Evolutionary conservation across 2,888 invertebrate species (phyloP), one percentile per base, ranked within the genome.

Genomic region (Hirtodrosophila cameraria): DNA sequence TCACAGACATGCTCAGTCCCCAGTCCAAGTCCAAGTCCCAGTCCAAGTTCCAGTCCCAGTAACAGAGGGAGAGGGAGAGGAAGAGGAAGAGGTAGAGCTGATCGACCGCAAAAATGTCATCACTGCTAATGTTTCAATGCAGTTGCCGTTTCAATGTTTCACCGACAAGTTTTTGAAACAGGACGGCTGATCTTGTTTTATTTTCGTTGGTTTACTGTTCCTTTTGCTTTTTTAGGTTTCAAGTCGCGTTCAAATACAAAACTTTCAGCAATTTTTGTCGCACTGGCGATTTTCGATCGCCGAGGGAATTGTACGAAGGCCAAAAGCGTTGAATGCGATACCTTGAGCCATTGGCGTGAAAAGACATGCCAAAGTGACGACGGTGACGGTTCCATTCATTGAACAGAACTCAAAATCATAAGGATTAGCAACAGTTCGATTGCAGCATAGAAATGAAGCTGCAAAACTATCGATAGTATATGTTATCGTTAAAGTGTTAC

Each of bases 91-190:
- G 27, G 9, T 35, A 11, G n/a, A n/a, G 18, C 43, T 15, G 31
- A 45, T 28, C 59, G 73, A 88, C 88, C 89, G 82, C 88, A 88
- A 82, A 88, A 88, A 88, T 88, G 88, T 89, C 88, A 88, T 89
- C 88, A 88, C 86, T 87, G 88, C 87, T 88, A 86, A 84, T 84
- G 86, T 86, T 88, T 88, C 88, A 88, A 87, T 87, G 88, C 81
- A 85, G 72, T 82, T 71, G 62, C 60, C 82, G 52, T 48, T 72
- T 60, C 82, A 60, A 52, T 72, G 71, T 42, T 23, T 23, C 59
- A 59, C 45, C 46, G 61, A 57, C 58, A 63, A 58, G 52, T 65
- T 68, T 62, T 72, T 61, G n/a, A n/a, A 59, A 49, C 55, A 62
- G 53, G n/a, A n/a, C 46, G 53, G 59, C 73, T 75, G 67, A 80